These are phyloP conservation scores for Petrocephalus microphthalmus DNA, from an alignment of 2,113 vertebrate species.

Conservation along the genomic window DNA sequence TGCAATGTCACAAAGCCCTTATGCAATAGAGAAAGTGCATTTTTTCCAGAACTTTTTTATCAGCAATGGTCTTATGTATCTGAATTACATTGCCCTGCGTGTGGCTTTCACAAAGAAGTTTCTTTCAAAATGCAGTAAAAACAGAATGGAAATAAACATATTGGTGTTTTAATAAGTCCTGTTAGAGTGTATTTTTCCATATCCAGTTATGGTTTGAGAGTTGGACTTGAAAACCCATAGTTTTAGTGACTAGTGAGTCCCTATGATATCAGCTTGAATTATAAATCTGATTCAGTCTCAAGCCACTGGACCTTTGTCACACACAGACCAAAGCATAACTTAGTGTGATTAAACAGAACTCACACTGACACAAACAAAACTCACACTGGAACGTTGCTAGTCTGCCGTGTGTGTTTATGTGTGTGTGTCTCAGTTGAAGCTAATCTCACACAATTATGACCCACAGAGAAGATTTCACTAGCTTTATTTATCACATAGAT, in stretches of 20 bases:
- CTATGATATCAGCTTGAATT: not conserved
- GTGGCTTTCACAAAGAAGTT: not conserved
- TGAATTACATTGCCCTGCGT: not conserved
- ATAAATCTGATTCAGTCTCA: not conserved
- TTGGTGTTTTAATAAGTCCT: not conserved
- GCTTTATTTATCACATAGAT: constrained; percentile 56
- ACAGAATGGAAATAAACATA: not conserved
- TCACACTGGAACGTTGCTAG: too few relatives aligned
- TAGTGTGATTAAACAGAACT: too few relatives aligned
- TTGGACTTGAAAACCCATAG: not conserved
- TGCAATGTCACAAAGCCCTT: not conserved
- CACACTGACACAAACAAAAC: too few relatives aligned
- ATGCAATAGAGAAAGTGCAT: not conserved
- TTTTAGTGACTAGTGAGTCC: not conserved
- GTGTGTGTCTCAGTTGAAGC: not conserved
- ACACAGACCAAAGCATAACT: too few relatives aligned
- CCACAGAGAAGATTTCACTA: constrained; percentile 26
- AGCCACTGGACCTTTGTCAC: too few relatives aligned
- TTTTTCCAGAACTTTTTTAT: not conserved
- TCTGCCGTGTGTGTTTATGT: too few relatives aligned
- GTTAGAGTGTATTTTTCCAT: not conserved
- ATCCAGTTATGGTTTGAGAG: not conserved
- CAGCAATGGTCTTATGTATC: not conserved
- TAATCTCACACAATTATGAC: not conserved
- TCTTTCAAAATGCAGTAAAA: not conserved